Conservation (phyloP, 2,113 vertebrate species). For the Bos indicus region DNA sequence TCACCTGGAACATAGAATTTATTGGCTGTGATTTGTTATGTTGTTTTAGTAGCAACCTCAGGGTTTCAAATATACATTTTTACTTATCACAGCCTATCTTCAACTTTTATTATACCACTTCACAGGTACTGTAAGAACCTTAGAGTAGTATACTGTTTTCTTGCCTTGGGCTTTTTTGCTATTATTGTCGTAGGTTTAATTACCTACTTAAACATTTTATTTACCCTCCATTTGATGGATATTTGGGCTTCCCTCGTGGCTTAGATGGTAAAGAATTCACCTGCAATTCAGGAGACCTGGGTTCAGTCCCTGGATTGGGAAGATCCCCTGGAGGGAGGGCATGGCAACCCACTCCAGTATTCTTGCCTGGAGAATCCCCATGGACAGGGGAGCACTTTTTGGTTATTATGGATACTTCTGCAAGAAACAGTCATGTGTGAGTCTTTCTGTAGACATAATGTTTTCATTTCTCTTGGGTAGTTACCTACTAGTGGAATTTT, state of each 20-base stretch:
- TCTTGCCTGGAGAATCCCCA: background rate
- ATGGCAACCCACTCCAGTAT: background rate
- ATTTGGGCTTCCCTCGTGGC: background rate
- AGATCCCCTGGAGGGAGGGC: background rate
- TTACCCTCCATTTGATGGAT: background rate
- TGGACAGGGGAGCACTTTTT: background rate
- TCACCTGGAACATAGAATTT: conserved; percentile 56
- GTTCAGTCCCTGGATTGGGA: background rate
- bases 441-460: background rate
- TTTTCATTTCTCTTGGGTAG: background rate
- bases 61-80: background rate
- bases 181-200: background rate
- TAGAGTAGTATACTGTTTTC: fast-evolving
- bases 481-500: background rate
- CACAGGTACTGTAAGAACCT: fast-evolving
- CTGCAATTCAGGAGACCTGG: background rate
- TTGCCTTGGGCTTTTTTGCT: background rate
- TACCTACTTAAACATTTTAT: background rate
- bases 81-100: background rate
- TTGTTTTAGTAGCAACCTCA: background rate
- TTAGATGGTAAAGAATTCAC: background rate
- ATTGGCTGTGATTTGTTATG: background rate
- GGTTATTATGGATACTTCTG: background rate
- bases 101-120: fast-evolving
- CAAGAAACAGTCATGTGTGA: background rate